A percentile compares a stretch with the other conserved stretches of the same genome.
Conservation (phyloP, 2,888 invertebrate genomes). For the Pycnomerus fuliginosus region DNA sequence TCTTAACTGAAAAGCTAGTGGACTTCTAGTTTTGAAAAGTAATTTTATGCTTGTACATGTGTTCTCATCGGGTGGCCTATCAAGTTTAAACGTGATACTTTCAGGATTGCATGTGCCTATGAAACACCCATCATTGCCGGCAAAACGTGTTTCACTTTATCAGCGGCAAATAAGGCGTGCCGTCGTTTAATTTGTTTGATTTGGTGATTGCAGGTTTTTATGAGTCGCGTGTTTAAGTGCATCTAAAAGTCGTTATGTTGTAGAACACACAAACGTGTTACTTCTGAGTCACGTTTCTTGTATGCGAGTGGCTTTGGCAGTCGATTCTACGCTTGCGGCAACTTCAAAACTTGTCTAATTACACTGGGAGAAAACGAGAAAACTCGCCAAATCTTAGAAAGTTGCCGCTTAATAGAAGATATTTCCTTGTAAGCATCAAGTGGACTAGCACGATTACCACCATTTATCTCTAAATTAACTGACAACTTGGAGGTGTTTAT, state of each 20-base stretch:
- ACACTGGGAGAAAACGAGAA: constrained; percentile 42
- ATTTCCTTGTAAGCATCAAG: constrained; percentile 27
- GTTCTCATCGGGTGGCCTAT: no score
- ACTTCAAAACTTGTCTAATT: constrained; percentile 46
- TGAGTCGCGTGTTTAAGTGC: constrained; percentile 12
- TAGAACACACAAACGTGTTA: constrained; percentile 18
- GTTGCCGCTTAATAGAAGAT: constrained; percentile 39
- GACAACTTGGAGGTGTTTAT: no score
- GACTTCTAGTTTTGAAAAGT: no score
- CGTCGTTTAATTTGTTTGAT: background rate
- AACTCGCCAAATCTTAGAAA: constrained; percentile 44
- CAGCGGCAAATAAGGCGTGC: no score
- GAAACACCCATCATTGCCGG: no score
- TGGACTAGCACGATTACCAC: constrained; percentile 19
- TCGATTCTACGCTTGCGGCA: constrained; percentile 38
- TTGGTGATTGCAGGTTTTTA: background rate
- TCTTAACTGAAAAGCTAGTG: no score
- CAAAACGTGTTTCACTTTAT: no score
- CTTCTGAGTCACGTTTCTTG: constrained; percentile 13
- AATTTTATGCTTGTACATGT: no score
- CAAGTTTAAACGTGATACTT: no score
- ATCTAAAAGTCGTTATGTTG: constrained; percentile 20
- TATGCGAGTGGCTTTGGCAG: constrained; percentile 34
- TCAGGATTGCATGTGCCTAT: no score
- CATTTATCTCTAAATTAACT: background rate